Conservation (phyloP, 2,797 vertebrate species). For the Diplodus sargus region DNA sequence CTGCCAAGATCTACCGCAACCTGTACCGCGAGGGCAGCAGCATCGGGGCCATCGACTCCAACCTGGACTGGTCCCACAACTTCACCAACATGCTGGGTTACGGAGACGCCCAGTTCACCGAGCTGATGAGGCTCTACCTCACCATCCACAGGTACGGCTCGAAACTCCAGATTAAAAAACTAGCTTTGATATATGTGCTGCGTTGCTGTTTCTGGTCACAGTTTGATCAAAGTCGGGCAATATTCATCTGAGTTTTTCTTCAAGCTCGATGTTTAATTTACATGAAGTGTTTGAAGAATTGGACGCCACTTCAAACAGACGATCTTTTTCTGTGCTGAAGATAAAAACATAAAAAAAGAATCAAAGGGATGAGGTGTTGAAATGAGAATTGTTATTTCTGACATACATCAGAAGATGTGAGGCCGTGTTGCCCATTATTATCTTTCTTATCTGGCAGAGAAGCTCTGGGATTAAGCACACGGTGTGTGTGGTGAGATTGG, state of each 20-base stretch:
- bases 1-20: conserved; percentile 98
- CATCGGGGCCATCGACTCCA: conserved; percentile 97
- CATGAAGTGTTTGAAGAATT: background rate
- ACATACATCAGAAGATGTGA: too few species aligned
- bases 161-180: background rate
- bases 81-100: conserved; percentile 99
- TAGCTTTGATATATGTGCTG: background rate
- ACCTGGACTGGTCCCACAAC: conserved; percentile 97
- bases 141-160: conserved; percentile 94
- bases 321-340: background rate
- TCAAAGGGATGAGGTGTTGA: background rate
- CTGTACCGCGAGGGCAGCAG: conserved; percentile 96
- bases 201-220: background rate
- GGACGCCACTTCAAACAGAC: background rate
- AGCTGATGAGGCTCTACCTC: conserved; percentile 98
- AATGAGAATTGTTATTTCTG: background rate
- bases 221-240: background rate
- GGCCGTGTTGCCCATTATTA: too few species aligned
- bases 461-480: too few species aligned
- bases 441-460: too few species aligned
- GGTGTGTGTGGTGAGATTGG: too few species aligned
- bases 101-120: conserved; percentile 91
- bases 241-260: conserved; percentile 3
- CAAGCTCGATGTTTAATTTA: background rate
- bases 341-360: background rate